Evolutionary conservation across 23 tunicate species (phyloP), one percentile per base, ranked within the genome.

Genomic region (Halocynthia roretzi): DNA sequence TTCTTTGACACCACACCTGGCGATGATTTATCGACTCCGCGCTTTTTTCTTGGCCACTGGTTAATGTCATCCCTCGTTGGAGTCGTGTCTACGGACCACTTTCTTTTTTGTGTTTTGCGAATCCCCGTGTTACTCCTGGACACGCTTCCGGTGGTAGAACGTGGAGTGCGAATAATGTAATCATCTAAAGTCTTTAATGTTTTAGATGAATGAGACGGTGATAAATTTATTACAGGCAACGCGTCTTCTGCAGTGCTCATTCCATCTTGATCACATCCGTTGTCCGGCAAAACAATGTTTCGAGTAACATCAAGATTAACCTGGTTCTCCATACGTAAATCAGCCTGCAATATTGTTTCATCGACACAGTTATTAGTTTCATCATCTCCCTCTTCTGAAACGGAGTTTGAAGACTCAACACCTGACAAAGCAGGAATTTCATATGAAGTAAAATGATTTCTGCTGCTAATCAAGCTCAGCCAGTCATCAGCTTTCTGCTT

Each of bases 21-120:
- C 15, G 90, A 80, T 8, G 71, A 68, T 7, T 51, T 68, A 61
- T 54, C 72, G 61, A 68, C 50, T 18, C 75, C 52, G 21, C 91
- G 81, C 55, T 86, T 86, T 51, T 76, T 80, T 7, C 91, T 65
- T 5, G 91, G 91, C 91, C 91, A 86, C 61, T 61, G 60, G 51
- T 76, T 83, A 2, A 86, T 86, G 77, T 86, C 84, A 67, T 86
- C 91, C 21, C 91, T 82, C 68, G 51, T 81, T 6, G 91, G 91
- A 0, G 91, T 80, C 7, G 70, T 65, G 19, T 65, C 70, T 20
- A 65, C 70, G 31, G 70, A 65, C 70, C 70, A 65, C 31, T 15
- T 65, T 15, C 70, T 65, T 65, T 65, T 65, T 65, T 15, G 22
- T 8, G 91, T 76, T 68, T 75, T 75, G 8, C 84, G 82, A 7